A percentile compares a stretch with the other conserved stretches of the same genome.
These are phyloP conservation scores for Falco punctatus DNA, from an alignment of 2,113 vertebrate genomes.

Conservation along the genomic window DNA sequence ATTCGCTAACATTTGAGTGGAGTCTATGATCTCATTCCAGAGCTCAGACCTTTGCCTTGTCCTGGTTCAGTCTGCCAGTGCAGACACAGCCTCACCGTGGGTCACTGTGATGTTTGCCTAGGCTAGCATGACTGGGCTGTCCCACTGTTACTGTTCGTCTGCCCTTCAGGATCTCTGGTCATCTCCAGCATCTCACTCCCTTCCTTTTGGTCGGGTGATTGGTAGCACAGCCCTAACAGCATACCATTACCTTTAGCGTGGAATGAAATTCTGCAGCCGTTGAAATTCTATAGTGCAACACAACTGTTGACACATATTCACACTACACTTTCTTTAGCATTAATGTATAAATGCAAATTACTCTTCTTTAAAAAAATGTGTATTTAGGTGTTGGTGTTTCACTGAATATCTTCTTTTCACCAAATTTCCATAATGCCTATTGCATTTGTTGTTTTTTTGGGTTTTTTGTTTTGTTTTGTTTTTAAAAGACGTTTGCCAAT, in stretches of 20 bases:
- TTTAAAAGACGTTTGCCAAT: not conserved
- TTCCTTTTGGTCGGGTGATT: not conserved
- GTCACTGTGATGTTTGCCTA: not conserved
- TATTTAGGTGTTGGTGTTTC: not conserved
- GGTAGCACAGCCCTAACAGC: not conserved
- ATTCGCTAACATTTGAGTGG: rapidly evolving
- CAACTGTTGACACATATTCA: not conserved
- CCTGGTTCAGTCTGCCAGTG: not conserved
- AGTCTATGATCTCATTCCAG: not conserved
- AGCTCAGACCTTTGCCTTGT: not conserved
- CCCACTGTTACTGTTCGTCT: not conserved
- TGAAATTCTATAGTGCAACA: not conserved
- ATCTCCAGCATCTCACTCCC: not conserved
- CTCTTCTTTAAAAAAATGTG: not conserved
- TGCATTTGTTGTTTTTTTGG: not conserved
- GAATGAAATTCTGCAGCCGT: not conserved
- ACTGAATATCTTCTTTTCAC: not conserved
- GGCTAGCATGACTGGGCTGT: not conserved
- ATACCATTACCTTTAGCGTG: rapidly evolving
- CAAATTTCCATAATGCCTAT: not conserved
- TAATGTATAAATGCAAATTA: not conserved
- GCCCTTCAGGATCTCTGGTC: not conserved
- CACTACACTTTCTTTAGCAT: not conserved
- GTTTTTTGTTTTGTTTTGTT: not conserved
- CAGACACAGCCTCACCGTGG: not conserved